Conservation (phyloP, 2,888 invertebrate species). For the Blastobasis adustella region DNA sequence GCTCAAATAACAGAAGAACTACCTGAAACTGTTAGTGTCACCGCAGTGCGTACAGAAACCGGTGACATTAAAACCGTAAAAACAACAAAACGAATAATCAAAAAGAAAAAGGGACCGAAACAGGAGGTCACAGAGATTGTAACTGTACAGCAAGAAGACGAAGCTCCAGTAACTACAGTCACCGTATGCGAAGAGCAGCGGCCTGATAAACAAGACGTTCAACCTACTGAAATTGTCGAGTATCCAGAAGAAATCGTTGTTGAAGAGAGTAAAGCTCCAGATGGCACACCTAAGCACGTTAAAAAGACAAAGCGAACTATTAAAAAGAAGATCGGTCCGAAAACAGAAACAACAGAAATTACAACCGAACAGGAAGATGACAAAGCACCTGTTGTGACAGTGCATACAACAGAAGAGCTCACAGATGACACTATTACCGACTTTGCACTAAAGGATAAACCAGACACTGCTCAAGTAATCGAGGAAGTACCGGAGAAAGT, state of each 20-base stretch:
- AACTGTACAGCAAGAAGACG: slow-evolving; percentile 50
- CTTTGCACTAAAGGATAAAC: slow-evolving; percentile 19
- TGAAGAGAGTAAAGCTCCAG: slow-evolving; percentile 1
- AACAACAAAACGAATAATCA: slow-evolving; percentile 55
- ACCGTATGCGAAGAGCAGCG: slow-evolving; percentile 26
- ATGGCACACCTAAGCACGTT: slow-evolving; percentile 17
- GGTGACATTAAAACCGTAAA: slow-evolving; percentile 20
- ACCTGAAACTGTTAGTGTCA: slow-evolving; percentile 21
- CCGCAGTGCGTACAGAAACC: slow-evolving; percentile 15
- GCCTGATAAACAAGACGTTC: slow-evolving; percentile 9
- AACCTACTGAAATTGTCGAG: slow-evolving; percentile 17
- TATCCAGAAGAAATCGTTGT: slow-evolving; percentile 34
- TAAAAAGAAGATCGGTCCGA: slow-evolving; percentile 49
- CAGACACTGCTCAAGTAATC: slow-evolving; percentile 27
- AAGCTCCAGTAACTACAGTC: slow-evolving; percentile 37
- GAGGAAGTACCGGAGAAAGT: slow-evolving; percentile 19
- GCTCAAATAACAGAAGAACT: slow-evolving; percentile 16
- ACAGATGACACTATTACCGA: slow-evolving; percentile 19
- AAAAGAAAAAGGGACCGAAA: slow-evolving; percentile 51
- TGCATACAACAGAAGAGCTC: slow-evolving; percentile 16
- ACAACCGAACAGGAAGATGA: slow-evolving; percentile 40
- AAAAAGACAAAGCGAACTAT: slow-evolving; percentile 30
- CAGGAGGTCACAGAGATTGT: slow-evolving; percentile 57
- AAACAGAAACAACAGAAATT: slow-evolving; percentile 53
- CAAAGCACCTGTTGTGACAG: slow-evolving; percentile 12